Conservation (phyloP, 2,113 vertebrate genomes). For the Ciconia maguari region DNA sequence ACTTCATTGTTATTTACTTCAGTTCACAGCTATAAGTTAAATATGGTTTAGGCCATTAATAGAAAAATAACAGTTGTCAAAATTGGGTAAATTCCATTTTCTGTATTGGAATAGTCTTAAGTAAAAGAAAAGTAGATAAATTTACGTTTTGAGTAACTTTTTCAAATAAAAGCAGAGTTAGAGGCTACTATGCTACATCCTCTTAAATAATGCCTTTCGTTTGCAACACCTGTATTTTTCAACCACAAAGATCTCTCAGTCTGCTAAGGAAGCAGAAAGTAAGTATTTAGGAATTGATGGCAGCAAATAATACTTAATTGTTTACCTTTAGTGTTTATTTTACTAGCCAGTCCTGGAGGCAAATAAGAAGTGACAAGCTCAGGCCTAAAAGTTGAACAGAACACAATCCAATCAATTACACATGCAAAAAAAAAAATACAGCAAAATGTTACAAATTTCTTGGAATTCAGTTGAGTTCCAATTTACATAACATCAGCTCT, state of each 20-base stretch:
- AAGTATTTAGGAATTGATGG: background rate
- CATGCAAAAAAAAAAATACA: background rate
- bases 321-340: constrained; percentile 75
- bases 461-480: background rate
- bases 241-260: background rate
- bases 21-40: background rate
- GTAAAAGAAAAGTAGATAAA: background rate
- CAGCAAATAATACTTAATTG: background rate
- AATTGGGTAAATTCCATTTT: background rate
- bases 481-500: background rate
- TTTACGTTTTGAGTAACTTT: background rate
- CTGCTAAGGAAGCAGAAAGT: background rate
- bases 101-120: background rate
- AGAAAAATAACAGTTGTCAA: background rate
- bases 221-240: background rate
- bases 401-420: background rate
- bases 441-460: background rate
- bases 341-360: constrained; percentile 72
- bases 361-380: constrained; percentile 71
- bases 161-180: background rate
- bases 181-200: background rate
- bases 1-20: background rate
- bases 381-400: constrained; percentile 64
- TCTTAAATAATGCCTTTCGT: background rate
- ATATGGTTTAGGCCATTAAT: background rate